phyloP scores from a whole-genome alignment of 92 coral and sea anemone genomes.

The Epizoanthus illoricatus region DNA sequence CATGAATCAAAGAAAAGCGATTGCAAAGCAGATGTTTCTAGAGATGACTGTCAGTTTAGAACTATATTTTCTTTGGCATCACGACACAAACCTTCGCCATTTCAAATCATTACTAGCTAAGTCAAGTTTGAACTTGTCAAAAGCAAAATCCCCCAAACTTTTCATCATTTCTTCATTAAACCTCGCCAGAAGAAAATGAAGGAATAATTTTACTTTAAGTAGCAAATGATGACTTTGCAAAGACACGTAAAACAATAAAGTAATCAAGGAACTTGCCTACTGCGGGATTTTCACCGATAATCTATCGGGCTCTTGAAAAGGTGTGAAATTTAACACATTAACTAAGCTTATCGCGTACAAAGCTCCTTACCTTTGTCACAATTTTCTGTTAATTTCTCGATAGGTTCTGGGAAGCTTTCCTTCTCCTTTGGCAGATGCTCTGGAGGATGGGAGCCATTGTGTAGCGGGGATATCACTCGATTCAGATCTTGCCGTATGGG shows the following conservation, averaged over 20 bases:
- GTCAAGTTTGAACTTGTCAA: conserved; percentile 1
- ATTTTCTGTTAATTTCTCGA: conserved; percentile 40
- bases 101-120: background rate
- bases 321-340: conserved; percentile 40
- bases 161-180: conserved; percentile 39
- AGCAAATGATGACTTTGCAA: conserved; percentile 41
- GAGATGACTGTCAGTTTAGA: background rate
- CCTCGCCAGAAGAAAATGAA: conserved; percentile 27
- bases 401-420: conserved; percentile 20
- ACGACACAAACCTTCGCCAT: background rate
- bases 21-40: background rate
- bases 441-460: conserved; percentile 13
- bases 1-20: background rate
- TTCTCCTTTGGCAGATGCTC: conserved; percentile 22
- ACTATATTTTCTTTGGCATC: background rate
- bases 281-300: conserved; percentile 24
- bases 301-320: conserved; percentile 23
- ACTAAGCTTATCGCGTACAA: conserved; percentile 6
- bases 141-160: conserved; percentile 1
- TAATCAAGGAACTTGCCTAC: conserved; percentile 25
- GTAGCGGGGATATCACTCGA: conserved; percentile 14
- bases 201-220: conserved; percentile 46
- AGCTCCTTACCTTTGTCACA: conserved; percentile 34
- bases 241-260: conserved; percentile 36
- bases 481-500: conserved; percentile 28